Base-by-base conservation (phyloP, 1,140 invertebrate genomes). In the Acromyrmex charruanus region DNA sequence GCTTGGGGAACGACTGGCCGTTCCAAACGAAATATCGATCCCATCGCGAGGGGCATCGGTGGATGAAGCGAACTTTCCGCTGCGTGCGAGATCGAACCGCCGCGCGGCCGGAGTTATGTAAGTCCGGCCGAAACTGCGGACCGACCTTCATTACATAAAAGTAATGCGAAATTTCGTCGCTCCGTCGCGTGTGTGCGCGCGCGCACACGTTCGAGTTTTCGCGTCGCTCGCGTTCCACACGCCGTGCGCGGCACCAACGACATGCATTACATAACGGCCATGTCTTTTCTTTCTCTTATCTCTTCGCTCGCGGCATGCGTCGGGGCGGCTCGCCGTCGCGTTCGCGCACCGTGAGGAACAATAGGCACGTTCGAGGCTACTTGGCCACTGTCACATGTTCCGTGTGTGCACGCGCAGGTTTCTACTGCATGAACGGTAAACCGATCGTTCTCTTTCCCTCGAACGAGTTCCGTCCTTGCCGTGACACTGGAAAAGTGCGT, bases 11-110 rank as follows among this genome's bases (percentile, higher is more conserved):
- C 65, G 66, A 16, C 12, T 14, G 16, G 44, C 14, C 77, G 28
- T 65, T 77, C 89, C 93, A 92, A 10, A 93, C 91, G 93, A 94
- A 61, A 92, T 95, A 95, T 95, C 93, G 94, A 95, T 90, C 93
- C 9, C 91, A 86, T 82, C 87, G 88, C 31, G 84, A 87, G 68
- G 21, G 39, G 53, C 85, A 68, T 71, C 80, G 80, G 75, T 21
- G 61, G 65, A 18, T n/a, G 75, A 61, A 74, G 12, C 12, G 63
- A 31, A 25, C 51, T 77, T 59, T 74, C n/a, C 21, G 12, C 63
- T 55, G 18, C 39, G 69, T 69, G 77, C 72, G 77, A 9, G 49
- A 85, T 79, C 59, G 28, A 18, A 18, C 14, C 79, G n/a, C 49
- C 21, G 31, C 59, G 21, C 12, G 21, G 28, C 5, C 49, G 12